These are phyloP conservation scores for Lucinisca nassula DNA, from an alignment of 2,888 invertebrate species.

Conservation along the genomic window DNA sequence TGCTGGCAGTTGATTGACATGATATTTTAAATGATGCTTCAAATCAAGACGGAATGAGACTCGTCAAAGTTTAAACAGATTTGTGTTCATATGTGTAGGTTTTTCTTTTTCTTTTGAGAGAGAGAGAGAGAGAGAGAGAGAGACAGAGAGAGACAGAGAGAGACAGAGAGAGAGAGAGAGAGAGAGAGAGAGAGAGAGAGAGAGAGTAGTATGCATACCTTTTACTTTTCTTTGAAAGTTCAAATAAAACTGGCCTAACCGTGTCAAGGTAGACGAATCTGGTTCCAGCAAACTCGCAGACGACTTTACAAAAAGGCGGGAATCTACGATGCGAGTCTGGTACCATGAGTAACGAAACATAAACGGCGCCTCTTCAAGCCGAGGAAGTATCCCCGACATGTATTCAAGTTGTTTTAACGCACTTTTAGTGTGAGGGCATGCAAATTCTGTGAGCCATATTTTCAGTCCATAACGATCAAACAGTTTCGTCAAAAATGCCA, in stretches of 20 bases:
- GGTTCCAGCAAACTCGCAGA: slow-evolving; percentile 32
- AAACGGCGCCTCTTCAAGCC: slow-evolving; percentile 93
- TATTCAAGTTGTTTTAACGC: slow-evolving; percentile 44
- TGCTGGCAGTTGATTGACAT: too few species aligned
- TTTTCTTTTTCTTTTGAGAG: too few species aligned
- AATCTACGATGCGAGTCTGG: slow-evolving; percentile 16
- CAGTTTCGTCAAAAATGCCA: slow-evolving; percentile 40
- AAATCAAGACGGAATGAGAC: too few species aligned
- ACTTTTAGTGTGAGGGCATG: slow-evolving; percentile 58
- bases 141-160: background rate
- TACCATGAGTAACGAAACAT: slow-evolving; percentile 61
- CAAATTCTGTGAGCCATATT: slow-evolving; percentile 73
- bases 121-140: background rate
- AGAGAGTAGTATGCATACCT: background rate
- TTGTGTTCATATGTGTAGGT: too few species aligned
- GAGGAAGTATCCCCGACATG: slow-evolving; percentile 93
- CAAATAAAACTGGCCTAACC: slow-evolving; percentile 43
- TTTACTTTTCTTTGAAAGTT: slow-evolving; percentile 14
- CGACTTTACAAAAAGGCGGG: background rate
- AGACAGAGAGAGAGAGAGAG: background rate
- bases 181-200: too few species aligned
- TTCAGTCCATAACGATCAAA: slow-evolving; percentile 43
- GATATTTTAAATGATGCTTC: too few species aligned
- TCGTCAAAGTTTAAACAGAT: too few species aligned
- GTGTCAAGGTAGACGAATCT: slow-evolving; percentile 32